Percentiles rank a stretch among this genome's conserved stretches.
Conservation (phyloP, 2,797 vertebrate species). For the Balearica regulorum region DNA sequence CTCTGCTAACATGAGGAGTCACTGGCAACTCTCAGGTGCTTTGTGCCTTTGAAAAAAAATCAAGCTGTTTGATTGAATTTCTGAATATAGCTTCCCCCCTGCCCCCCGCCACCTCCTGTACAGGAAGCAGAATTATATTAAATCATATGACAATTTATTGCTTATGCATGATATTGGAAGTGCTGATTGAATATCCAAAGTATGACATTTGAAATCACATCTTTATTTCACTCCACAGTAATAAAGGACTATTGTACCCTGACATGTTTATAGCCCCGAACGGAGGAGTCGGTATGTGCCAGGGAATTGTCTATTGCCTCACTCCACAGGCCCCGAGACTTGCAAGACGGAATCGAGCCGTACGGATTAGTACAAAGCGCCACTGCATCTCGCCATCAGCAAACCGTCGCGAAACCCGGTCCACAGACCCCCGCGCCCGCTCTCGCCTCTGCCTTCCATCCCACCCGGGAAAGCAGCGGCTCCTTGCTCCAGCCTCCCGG, state of each 20-base stretch:
- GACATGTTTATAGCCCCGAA: background rate
- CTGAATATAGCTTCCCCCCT: background rate
- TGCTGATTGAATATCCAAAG: background rate
- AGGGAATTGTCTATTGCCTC: background rate
- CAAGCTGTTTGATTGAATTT: background rate
- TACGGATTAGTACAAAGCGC: accelerated
- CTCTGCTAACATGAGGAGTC: background rate
- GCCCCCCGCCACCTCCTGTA: background rate
- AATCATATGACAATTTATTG: background rate
- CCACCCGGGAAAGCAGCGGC: background rate
- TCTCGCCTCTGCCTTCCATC: background rate
- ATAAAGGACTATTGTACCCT: background rate
- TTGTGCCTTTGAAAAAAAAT: background rate
- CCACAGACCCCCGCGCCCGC: background rate
- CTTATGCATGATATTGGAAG: background rate
- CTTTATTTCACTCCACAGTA: background rate
- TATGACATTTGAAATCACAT: background rate
- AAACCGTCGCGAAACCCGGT: accelerated
- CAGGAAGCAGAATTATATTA: background rate
- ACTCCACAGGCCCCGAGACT: accelerated
- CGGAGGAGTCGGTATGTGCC: background rate
- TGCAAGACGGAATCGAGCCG: background rate
- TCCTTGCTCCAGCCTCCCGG: background rate
- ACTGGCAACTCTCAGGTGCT: background rate
- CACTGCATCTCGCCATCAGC: accelerated